Evolutionary conservation across 1,140 invertebrate genomes (phyloP).

Genomic region (Temnothorax nylanderi): DNA sequence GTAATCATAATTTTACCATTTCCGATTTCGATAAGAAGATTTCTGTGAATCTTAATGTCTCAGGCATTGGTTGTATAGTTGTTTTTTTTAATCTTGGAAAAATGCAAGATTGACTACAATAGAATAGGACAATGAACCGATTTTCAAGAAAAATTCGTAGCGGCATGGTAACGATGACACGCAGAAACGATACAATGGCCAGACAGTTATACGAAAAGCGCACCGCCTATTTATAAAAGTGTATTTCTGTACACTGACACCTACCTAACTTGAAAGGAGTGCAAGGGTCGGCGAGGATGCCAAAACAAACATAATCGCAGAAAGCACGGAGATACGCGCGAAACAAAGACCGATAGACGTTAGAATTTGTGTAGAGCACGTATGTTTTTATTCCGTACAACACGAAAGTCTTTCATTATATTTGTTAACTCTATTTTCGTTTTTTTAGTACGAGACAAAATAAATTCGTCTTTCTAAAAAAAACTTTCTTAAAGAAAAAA

Average conservation of each 20-base stretch:
- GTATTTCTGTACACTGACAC: constrained; percentile 50
- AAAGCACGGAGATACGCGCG: not conserved
- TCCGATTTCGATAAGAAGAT: not conserved
- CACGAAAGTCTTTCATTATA: not conserved
- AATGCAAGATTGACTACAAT: not conserved
- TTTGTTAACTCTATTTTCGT: not conserved
- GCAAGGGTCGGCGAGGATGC: constrained; percentile 17
- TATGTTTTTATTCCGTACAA: not conserved
- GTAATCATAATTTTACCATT: not conserved
- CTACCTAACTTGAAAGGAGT: constrained; percentile 46
- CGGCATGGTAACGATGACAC: not conserved
- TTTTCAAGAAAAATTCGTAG: not conserved
- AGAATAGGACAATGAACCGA: not conserved
- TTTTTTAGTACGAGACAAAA: not conserved
- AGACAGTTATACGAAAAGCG: constrained; percentile 26
- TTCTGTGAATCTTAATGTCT: not conserved
- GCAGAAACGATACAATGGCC: not conserved
- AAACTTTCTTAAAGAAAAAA: not conserved
- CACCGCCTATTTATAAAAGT: constrained; percentile 48
- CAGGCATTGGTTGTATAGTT: not conserved
- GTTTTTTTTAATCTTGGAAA: not conserved
- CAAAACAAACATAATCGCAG: constrained; percentile 28
- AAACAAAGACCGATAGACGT: not conserved
- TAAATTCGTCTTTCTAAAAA: not conserved
- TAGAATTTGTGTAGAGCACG: constrained; percentile 1